Base-by-base conservation (phyloP, 2,113 vertebrate genomes). In the Todiramphus saurophagus region DNA sequence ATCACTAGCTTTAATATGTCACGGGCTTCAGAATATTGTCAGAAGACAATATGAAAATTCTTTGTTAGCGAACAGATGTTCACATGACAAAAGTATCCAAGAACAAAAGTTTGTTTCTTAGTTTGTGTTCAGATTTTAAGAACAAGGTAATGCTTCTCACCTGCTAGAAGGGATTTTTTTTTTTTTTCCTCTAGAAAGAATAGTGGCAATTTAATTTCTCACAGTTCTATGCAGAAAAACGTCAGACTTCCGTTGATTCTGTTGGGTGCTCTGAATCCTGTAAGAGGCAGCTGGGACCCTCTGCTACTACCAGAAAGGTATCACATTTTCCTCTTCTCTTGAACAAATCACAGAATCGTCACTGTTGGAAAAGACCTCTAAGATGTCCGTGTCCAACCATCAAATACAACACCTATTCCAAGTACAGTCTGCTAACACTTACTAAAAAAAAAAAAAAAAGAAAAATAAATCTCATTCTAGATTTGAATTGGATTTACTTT, bases 221-320 rank as follows among this genome's bases (percentile, higher is more conserved):
- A 16, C 50, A 89, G 43, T 43, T 64, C 81, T 16, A 56, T 1
- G 12, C 37, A 33, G 50, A 87, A 68, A 89, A 44, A 21, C 51
- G 63, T 62, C 20, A 74, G 33, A 85, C 14, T 92, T 74, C 39
- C 75, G 58, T 44, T 86, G 81, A 74, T 69, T 84, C 48, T 50
- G n/a, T 50, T 21, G 9, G 62, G 70, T 88, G 44, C 80, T 83
- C 46, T 90, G 89, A 97, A 95, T 77, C 77, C 94, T 84, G 76
- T 70, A 95, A 95, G 97, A 96, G 92, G 94, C 51, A 5, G 76
- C 69, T 70, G 82, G 90, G 97, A 97, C 92, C 94, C 92, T 97
- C 97, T 97, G 97, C 88, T 97, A 97, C 97, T 94, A 93, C 93
- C 93, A 91, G 93, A 92, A 96, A 98, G 94, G 97, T 94, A 97